Percentiles rank a stretch among this genome's conserved stretches.
Conservation (phyloP, 2,888 invertebrate genomes). For the Ennomos quercinarius region DNA sequence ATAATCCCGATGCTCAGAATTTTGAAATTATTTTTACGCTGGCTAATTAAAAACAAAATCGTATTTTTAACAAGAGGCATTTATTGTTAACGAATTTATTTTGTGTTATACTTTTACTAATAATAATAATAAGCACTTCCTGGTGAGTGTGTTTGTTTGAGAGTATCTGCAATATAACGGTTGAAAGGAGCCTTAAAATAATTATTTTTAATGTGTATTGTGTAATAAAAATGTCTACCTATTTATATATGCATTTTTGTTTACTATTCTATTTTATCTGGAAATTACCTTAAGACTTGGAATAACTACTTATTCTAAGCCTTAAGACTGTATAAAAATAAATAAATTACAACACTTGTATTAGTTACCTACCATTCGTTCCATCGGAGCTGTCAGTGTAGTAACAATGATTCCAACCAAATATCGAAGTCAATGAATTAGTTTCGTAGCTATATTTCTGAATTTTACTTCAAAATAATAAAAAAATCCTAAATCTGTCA, state of each 20-base stretch:
- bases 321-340: too few relatives aligned
- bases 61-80: constrained; percentile 63
- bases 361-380: too few relatives aligned
- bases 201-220: constrained; percentile 37
- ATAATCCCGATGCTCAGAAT: constrained; percentile 27
- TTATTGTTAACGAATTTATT: constrained; percentile 83
- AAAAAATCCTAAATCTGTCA: too few relatives aligned
- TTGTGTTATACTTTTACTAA: constrained; percentile 58
- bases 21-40: constrained; percentile 20
- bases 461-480: too few relatives aligned
- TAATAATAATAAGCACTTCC: constrained; percentile 48
- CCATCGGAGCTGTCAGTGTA: too few relatives aligned
- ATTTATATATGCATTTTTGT: constrained; percentile 34
- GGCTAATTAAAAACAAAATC: constrained; percentile 18
- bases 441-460: too few relatives aligned
- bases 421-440: too few relatives aligned
- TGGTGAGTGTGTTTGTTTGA: constrained; percentile 55
- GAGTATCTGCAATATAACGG: constrained; percentile 53
- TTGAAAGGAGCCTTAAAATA: constrained; percentile 56
- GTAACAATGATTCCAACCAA: too few relatives aligned
- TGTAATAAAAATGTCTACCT: constrained; percentile 57
- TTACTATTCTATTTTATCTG: background rate
- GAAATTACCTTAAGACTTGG: background rate
- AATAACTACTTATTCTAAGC: too few relatives aligned
- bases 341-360: too few relatives aligned